Conservation (phyloP, 1,140 invertebrate genomes). For the Eumaeus atala region DNA sequence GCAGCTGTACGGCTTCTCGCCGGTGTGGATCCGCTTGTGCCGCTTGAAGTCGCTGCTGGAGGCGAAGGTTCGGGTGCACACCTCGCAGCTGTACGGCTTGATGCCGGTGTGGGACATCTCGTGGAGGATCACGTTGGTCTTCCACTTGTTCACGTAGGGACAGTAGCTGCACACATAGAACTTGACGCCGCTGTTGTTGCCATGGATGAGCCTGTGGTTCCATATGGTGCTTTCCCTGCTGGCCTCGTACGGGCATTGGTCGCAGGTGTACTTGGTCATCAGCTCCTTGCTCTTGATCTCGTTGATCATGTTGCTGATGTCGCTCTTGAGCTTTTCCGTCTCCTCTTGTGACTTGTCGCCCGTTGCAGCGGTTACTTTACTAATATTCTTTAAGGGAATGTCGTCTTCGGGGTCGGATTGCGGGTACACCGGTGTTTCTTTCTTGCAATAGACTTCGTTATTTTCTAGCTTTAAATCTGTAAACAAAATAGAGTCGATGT, state of each 20-base stretch:
- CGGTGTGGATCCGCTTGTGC: constrained; percentile 77
- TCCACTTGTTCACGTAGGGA: constrained; percentile 8
- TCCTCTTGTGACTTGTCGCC: background rate
- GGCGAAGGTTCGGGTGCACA: constrained; percentile 19
- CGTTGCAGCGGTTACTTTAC: background rate
- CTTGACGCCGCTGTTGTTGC: constrained; percentile 76
- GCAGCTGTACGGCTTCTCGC: constrained; percentile 79
- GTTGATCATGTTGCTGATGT: background rate
- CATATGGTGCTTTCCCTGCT: constrained; percentile 23
- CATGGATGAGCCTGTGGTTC: constrained; percentile 3
- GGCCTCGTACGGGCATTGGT: background rate
- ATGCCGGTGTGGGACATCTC: constrained; percentile 6
- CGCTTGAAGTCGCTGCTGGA: constrained; percentile 33
- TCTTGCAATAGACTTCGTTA: background rate
- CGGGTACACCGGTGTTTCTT: background rate
- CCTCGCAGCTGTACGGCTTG: constrained; percentile 11
- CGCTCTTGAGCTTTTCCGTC: background rate
- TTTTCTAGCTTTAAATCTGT: background rate
- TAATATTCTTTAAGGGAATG: background rate
- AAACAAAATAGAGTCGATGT: background rate
- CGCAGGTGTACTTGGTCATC: background rate
- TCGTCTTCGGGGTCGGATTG: background rate
- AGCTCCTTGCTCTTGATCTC: background rate
- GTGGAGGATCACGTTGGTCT: constrained; percentile 1
- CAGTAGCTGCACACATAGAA: constrained; percentile 80